Base-by-base conservation (phyloP, 1,140 invertebrate genomes). In the Drosophila lowei region DNA sequence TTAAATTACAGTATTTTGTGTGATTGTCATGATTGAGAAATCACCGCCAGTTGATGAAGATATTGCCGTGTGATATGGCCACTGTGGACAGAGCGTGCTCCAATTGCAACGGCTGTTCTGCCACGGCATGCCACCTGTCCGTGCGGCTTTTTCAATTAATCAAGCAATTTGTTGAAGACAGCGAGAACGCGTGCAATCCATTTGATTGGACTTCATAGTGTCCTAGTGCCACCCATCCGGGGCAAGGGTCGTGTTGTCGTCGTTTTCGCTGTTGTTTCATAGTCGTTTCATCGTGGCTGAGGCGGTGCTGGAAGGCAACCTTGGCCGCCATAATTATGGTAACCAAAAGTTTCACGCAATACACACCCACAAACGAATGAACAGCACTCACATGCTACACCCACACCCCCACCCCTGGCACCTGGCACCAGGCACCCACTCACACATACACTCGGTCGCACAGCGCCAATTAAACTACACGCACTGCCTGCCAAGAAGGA, bases 271-370 rank as follows among this genome's bases (percentile, higher is more conserved):
- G 60, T 49, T 38, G 34, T 38, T 38, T 38, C 3, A 38, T 11
- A 1, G 34, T 38, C 34, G 11, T 38, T 38, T 38, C 34, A 50
- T 34, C 42, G 47, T 34, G 64, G 52, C 60, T 41, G 55, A 44
- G 50, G 59, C 52, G 50, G 54, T 34, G 68, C 56, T 67, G 62
- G 48, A 58, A 64, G 52, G 41, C 57, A 75, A 88, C 83, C 83
- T 88, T 88, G 83, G 75, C 78, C 84, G 75, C 71, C 84, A 88
- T 88, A 88, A 88, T 88, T 88, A 88, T 89, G 84, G 83, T 89
- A 88, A 88, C 81, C 79, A 77, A 85, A 86, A 81, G 77, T 85
- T 85, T 75, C 78, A 80, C 74, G 85, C 74, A 74, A 88, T 74
- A 64, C 75, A 88, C 81, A 72, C 81, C 64, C 81, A 74, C 63